A percentile compares a stretch with the other conserved stretches of the same genome.
These are phyloP conservation scores for Odiellus spinosus DNA, from an alignment of 2,888 invertebrate species.

Conservation along the genomic window DNA sequence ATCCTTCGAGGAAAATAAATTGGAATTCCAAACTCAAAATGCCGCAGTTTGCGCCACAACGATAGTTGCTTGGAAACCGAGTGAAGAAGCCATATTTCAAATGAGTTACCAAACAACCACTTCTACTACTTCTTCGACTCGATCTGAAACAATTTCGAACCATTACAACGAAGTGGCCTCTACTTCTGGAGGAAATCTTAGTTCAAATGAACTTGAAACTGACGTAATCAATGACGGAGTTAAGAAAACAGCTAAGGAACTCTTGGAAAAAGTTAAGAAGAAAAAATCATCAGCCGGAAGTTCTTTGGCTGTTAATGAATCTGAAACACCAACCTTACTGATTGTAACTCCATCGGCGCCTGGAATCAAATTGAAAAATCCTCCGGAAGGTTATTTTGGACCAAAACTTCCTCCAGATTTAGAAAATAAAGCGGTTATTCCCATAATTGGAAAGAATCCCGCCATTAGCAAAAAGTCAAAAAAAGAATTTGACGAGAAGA, in stretches of 20 bases:
- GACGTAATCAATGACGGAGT: neutral
- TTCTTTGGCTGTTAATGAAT: too few species aligned
- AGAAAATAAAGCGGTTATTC: neutral
- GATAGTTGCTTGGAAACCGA: too few species aligned
- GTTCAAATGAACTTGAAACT: neutral
- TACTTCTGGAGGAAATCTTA: neutral
- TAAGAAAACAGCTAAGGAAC: neutral
- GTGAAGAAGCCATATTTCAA: too few species aligned
- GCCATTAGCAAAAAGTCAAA: neutral
- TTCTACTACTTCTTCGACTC: too few species aligned
- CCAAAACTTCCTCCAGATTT: slow-evolving; percentile 1
- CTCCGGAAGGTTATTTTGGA: slow-evolving; percentile 1
- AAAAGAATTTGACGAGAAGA: neutral
- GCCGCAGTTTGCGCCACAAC: too few species aligned
- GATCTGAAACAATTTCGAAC: too few species aligned
- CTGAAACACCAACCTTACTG: too few species aligned
- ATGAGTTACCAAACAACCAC: too few species aligned
- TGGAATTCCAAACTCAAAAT: too few species aligned
- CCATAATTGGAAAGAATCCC: slow-evolving; percentile 1
- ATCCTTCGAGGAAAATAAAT: too few species aligned
- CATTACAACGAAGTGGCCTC: neutral
- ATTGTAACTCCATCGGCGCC: neutral
- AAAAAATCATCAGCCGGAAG: neutral
- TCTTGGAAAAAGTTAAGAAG: neutral
- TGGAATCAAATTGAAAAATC: slow-evolving; percentile 1